Base-by-base conservation (phyloP, 2,113 vertebrate species). In the Trogon melanurus region DNA sequence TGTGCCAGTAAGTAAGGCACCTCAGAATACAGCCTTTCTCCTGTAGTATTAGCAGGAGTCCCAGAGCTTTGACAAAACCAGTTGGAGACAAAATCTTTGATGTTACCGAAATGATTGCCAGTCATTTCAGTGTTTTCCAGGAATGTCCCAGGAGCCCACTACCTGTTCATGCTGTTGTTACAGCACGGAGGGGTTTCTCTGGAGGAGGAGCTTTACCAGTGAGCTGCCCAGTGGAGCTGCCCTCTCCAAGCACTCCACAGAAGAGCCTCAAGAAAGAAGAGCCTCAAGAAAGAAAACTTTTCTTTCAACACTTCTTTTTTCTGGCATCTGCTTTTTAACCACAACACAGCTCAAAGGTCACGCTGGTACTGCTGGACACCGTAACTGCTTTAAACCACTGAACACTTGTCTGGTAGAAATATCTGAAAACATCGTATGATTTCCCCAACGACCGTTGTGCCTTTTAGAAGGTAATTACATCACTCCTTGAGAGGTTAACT, bases 391-490 rank as follows among this genome's bases (percentile, higher is more conserved):
- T 84, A 80, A 84, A 81, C 17, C 44, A 26, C 30, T 30, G 4
- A 4, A 50, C 6, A 34, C 1, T 1, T 58, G 30, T 61, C 53
- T 57, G 48, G 44, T 6, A 79, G 65, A 84, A 87, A 57, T 60
- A 30, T 6, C 29, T 53, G 17, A 71, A 71, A 86, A 6, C 0
- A 0, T 32, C 25, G 1, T 7, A 54, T 13, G 19, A 44, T 78
- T 67, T 91, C 53, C 41, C 30, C 62, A 67, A 32, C 0, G 1
- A 74, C 32, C 50, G 34, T 4, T 0, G 0, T 11, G 36, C 23
- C 81, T 92, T 96, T 88, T 29, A 70, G 60, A 83, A 80, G 26
- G 16, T 74, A 87, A 91, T 87, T 83, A 54, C 62, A 41, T 19
- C 36, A 16, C 38, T 95, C 36, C 66, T 84, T 53, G 34, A 95